phyloP scores from a whole-genome alignment of 1,140 invertebrate species.

The Cotesia glomerata region DNA sequence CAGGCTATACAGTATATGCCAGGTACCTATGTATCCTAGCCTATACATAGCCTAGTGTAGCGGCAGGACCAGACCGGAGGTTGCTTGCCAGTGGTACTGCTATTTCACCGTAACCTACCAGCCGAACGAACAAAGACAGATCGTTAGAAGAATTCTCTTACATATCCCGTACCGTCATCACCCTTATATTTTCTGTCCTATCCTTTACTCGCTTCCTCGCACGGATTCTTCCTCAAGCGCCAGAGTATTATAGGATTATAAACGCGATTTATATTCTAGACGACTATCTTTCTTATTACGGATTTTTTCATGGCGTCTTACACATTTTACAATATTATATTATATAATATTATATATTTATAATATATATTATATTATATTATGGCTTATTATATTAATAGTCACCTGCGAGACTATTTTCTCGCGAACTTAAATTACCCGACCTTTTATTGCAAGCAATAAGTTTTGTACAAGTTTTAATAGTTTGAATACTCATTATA shows the following conservation, averaged over 20 bases:
- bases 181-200: neutral
- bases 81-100: too few species aligned
- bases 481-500: too few species aligned
- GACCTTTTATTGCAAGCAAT: neutral
- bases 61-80: too few species aligned
- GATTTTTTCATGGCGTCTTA: neutral
- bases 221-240: neutral
- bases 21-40: too few species aligned
- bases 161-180: conserved; percentile 3
- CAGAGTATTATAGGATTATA: conserved; percentile 25
- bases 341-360: too few species aligned
- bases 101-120: neutral
- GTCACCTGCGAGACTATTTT: neutral
- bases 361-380: neutral
- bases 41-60: too few species aligned
- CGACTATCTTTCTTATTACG: neutral
- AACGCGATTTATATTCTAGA: conserved; percentile 23
- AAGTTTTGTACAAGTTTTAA: too few species aligned
- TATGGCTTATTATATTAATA: neutral
- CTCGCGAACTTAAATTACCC: neutral
- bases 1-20: too few species aligned
- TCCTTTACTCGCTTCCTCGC: neutral
- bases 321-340: neutral
- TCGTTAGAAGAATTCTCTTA: conserved; percentile 25
- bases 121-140: conserved; percentile 24